Conservation (phyloP, 1,140 invertebrate genomes). For the Plectrocnemia conspersa region DNA sequence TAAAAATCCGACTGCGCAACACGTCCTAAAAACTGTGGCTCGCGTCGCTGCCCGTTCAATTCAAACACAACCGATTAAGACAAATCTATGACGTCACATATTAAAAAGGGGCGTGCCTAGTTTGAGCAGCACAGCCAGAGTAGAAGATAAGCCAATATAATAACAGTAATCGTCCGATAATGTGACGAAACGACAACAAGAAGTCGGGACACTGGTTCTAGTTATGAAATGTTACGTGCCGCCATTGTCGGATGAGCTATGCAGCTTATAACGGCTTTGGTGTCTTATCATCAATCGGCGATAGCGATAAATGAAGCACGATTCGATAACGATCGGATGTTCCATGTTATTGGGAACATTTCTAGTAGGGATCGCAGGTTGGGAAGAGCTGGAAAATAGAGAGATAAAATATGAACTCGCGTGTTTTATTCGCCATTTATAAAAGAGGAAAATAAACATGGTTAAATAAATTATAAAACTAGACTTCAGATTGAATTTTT, state of each 20-base stretch:
- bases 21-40: neutral
- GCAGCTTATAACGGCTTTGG: constrained; percentile 7
- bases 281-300: too few relatives aligned
- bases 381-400: too few relatives aligned
- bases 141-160: constrained; percentile 6
- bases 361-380: too few relatives aligned
- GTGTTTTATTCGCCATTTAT: too few relatives aligned
- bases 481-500: too few relatives aligned
- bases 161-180: constrained; percentile 6
- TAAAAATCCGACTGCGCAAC: constrained; percentile 5
- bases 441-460: too few relatives aligned
- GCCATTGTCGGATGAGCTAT: constrained; percentile 11
- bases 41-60: neutral
- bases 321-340: too few relatives aligned
- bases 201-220: constrained; percentile 5
- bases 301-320: too few relatives aligned
- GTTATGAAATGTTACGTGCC: neutral
- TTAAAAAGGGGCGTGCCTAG: neutral
- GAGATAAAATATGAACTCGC: too few relatives aligned
- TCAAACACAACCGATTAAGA: neutral
- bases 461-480: too few relatives aligned
- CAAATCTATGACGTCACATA: too few relatives aligned
- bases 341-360: too few relatives aligned
- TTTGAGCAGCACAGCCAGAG: constrained; percentile 8
- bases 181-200: constrained; percentile 11